Evolutionary conservation across 2,113 vertebrate species (phyloP).

Genomic region (Balaenoptera acutorostrata): DNA sequence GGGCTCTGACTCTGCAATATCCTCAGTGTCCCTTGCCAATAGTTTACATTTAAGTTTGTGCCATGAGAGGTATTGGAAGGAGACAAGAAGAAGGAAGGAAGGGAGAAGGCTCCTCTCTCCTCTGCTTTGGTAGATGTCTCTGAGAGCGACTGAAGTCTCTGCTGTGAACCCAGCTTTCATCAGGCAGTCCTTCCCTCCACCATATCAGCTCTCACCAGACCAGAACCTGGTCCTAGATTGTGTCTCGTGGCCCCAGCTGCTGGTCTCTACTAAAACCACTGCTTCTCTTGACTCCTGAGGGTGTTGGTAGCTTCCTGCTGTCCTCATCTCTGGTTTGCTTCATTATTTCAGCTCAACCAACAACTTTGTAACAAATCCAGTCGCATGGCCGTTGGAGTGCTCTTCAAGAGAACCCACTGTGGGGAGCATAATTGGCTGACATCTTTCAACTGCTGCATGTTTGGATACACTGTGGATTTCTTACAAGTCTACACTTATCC

Average conservation of each 20-base stretch:
- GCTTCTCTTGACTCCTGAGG: neutral
- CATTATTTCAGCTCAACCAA: neutral
- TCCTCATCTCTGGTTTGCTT: neutral
- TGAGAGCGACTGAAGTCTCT: neutral
- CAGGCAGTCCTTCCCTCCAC: no score
- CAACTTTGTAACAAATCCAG: neutral
- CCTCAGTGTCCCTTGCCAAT: neutral
- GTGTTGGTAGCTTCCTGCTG: neutral
- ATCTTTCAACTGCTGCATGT: neutral
- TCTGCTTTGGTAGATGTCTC: neutral
- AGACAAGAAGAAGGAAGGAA: neutral
- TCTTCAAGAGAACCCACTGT: neutral
- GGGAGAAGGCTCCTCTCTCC: neutral
- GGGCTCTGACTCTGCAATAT: no score
- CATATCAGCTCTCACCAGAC: no score
- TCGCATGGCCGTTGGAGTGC: neutral
- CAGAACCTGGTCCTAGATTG: neutral
- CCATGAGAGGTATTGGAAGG: neutral
- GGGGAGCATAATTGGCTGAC: neutral
- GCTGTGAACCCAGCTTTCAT: neutral
- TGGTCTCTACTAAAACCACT: neutral
- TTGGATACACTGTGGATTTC: neutral
- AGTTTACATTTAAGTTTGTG: neutral
- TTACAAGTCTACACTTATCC: neutral
- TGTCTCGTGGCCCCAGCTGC: neutral